Conservation (phyloP, 2,797 vertebrate genomes). For the Hoplostethus atlanticus region DNA sequence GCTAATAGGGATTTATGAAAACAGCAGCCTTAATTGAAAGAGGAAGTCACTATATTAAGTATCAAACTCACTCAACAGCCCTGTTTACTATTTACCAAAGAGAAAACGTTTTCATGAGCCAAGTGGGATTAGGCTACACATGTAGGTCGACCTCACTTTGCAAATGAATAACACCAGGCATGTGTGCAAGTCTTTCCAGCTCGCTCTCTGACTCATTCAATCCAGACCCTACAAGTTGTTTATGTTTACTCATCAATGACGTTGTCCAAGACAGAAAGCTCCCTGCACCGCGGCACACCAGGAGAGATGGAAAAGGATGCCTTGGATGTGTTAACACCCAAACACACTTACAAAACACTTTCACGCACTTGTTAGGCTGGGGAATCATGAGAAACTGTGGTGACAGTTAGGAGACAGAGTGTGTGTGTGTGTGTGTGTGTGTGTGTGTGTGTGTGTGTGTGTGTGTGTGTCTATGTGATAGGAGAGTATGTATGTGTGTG, state of each 20-base stretch:
- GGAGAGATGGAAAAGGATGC: constrained; percentile 71
- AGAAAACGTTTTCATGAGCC: constrained; percentile 62
- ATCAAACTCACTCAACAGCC: constrained; percentile 16
- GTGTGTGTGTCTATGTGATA: constrained; percentile 5
- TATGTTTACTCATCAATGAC: constrained; percentile 67
- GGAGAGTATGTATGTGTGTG: too few species aligned
- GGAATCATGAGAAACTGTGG: constrained; percentile 4
- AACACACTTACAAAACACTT: constrained; percentile 36
- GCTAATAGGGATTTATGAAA: constrained; percentile 1
- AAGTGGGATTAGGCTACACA: constrained; percentile 61
- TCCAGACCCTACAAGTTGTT: constrained; percentile 53
- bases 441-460: constrained; percentile 25
- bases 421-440: constrained; percentile 7
- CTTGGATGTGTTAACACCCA: constrained; percentile 53
- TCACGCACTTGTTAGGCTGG: constrained; percentile 44
- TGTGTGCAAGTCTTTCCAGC: constrained; percentile 17
- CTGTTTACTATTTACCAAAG: constrained; percentile 30
- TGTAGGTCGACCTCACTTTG: constrained; percentile 53
- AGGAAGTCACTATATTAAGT: constrained; percentile 20
- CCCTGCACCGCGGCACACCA: constrained; percentile 46
- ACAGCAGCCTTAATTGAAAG: constrained; percentile 15
- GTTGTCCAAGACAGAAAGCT: constrained; percentile 46
- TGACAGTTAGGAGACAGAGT: constrained; percentile 1
- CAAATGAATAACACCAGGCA: constrained; percentile 65
- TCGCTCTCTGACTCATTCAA: constrained; percentile 55